These are phyloP conservation scores for Chorisops tibialis DNA, from an alignment of 2,888 invertebrate species.

Conservation along the genomic window DNA sequence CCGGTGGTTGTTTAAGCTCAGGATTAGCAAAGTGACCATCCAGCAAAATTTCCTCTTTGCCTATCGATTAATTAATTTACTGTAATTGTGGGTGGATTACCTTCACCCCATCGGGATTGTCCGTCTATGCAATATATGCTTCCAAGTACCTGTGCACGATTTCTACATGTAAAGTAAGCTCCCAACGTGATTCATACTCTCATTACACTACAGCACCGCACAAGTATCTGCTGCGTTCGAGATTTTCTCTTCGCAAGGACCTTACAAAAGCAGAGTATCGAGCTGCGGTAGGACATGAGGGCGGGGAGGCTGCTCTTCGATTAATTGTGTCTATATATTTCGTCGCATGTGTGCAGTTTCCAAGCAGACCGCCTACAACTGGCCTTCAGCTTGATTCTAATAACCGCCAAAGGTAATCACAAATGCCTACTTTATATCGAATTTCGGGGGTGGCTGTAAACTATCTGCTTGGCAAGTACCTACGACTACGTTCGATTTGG, in stretches of 20 bases:
- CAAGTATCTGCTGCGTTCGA: constrained; percentile 16
- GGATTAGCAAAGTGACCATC: constrained; percentile 20
- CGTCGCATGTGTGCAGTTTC: too few relatives aligned
- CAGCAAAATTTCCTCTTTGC: constrained; percentile 19
- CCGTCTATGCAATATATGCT: too few relatives aligned
- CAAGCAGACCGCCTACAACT: neutral
- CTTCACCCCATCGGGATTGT: neutral
- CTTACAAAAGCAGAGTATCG: constrained; percentile 7
- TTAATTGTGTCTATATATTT: too few relatives aligned
- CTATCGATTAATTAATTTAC: constrained; percentile 29
- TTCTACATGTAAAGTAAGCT: constrained; percentile 10
- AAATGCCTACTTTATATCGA: constrained; percentile 28
- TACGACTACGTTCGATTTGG: neutral
- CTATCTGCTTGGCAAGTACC: neutral
- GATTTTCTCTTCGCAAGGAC: neutral
- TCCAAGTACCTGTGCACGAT: too few relatives aligned
- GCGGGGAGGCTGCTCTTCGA: too few relatives aligned
- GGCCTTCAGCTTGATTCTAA: constrained; percentile 11
- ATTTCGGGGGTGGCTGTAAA: constrained; percentile 6
- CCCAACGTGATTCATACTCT: constrained; percentile 5
- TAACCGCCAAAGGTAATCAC: constrained; percentile 31
- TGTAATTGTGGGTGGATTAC: constrained; percentile 14
- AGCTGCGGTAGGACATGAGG: constrained; percentile 14
- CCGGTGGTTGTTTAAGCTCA: constrained; percentile 10
- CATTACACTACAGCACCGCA: too few relatives aligned